Evolutionary conservation across 2,797 vertebrate species (phyloP).

Genomic region (Rhynchotus rufescens): DNA sequence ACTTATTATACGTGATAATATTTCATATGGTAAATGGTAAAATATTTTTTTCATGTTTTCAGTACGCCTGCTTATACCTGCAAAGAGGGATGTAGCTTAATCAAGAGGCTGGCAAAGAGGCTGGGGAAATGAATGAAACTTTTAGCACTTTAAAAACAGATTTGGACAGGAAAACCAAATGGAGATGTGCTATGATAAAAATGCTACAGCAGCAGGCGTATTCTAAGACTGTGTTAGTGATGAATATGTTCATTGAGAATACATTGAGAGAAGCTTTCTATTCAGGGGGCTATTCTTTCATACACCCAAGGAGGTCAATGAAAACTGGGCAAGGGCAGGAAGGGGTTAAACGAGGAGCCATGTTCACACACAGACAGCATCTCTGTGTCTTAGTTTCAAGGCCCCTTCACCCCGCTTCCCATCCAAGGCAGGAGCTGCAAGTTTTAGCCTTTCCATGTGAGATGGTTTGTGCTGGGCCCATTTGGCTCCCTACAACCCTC

Average conservation of each 20-base stretch:
- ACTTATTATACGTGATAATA: not conserved
- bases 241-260: not conserved
- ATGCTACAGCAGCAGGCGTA: not conserved
- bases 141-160: not conserved
- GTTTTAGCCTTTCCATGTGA: not conserved
- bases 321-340: not conserved
- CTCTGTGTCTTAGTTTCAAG: not conserved
- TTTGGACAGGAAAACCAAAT: not conserved
- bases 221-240: not conserved
- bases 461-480: not conserved
- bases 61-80: not conserved
- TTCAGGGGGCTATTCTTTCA: not conserved
- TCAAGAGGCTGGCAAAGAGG: too few species aligned
- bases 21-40: not conserved
- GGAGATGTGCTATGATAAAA: not conserved
- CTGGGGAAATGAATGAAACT: not conserved
- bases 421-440: not conserved
- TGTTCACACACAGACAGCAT: not conserved
- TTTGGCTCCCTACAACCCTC: conserved; percentile 16
- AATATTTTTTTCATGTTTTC: not conserved
- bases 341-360: not conserved
- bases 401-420: not conserved
- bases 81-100: not conserved
- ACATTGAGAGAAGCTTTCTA: not conserved
- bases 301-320: not conserved